Evolutionary conservation across 1,140 invertebrate species (phyloP).

Genomic region (Pseudachorutes palmiensis): DNA sequence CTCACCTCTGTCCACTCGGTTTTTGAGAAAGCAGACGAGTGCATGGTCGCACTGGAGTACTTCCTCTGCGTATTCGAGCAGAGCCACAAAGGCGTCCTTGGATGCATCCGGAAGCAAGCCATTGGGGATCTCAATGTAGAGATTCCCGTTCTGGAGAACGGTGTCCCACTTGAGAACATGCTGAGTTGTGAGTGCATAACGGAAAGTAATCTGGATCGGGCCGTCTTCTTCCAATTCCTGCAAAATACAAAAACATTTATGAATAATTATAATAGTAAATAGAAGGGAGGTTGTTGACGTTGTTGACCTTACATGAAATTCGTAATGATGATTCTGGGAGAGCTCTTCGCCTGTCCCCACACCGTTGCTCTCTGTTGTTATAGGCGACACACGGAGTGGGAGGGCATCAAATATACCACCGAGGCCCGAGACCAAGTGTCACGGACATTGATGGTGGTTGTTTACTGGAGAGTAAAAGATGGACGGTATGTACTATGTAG

Average conservation of each 20-base stretch:
- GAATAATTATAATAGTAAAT: not conserved
- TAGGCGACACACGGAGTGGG: constrained; percentile 10
- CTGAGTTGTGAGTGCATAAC: not conserved
- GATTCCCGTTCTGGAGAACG: constrained; percentile 63
- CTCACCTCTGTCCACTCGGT: constrained; percentile 66
- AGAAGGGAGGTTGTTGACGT: too few species aligned
- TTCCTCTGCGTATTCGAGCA: constrained; percentile 93
- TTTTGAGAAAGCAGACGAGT: constrained; percentile 72
- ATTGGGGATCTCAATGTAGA: constrained; percentile 79
- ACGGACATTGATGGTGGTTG: not conserved
- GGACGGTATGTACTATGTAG: not conserved
- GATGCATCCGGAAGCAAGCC: constrained; percentile 77
- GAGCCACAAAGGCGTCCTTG: constrained; percentile 82
- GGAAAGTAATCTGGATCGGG: not conserved
- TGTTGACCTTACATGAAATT: not conserved
- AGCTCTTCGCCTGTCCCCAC: constrained; percentile 10
- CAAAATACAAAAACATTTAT: not conserved
- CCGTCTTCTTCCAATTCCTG: not conserved
- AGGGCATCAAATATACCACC: constrained; percentile 12
- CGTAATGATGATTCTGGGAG: not conserved
- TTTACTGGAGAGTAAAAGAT: not conserved
- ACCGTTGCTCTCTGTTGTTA: constrained; percentile 11
- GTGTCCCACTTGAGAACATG: constrained; percentile 47
- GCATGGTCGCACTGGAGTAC: constrained; percentile 72
- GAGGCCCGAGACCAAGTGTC: constrained; percentile 1